phyloP scores from a whole-genome alignment of 2,797 vertebrate genomes.

The Crax fasciolata region DNA sequence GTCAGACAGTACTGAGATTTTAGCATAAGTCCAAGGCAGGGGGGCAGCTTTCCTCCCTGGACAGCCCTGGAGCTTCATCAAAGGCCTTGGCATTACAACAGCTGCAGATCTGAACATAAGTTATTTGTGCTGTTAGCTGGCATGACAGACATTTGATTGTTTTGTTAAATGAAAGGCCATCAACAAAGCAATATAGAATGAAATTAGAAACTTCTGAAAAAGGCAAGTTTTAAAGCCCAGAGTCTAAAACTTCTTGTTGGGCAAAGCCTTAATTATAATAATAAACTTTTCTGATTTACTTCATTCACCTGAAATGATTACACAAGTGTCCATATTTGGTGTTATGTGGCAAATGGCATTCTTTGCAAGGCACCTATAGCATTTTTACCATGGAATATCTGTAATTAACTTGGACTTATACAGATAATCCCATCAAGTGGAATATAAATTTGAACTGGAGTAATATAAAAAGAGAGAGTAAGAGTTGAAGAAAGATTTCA shows the following conservation, averaged over 20 bases:
- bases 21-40: background rate
- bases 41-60: background rate
- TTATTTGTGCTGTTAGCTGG: background rate
- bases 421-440: background rate
- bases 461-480: accelerated
- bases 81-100: background rate
- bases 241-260: background rate
- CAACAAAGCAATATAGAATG: background rate
- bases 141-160: background rate
- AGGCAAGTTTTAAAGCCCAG: background rate
- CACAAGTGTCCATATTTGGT: too few relatives aligned
- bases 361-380: background rate
- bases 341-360: background rate
- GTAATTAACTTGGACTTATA: background rate
- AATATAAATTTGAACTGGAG: background rate
- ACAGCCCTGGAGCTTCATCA: background rate
- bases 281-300: background rate
- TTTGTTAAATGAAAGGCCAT: background rate
- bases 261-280: background rate
- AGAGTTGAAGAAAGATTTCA: background rate
- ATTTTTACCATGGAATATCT: background rate
- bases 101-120: background rate
- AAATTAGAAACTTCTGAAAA: background rate
- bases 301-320: background rate
- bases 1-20: background rate